These are phyloP conservation scores for Melikaiella ostensackeni DNA, from an alignment of 2,888 invertebrate species.

Conservation along the genomic window DNA sequence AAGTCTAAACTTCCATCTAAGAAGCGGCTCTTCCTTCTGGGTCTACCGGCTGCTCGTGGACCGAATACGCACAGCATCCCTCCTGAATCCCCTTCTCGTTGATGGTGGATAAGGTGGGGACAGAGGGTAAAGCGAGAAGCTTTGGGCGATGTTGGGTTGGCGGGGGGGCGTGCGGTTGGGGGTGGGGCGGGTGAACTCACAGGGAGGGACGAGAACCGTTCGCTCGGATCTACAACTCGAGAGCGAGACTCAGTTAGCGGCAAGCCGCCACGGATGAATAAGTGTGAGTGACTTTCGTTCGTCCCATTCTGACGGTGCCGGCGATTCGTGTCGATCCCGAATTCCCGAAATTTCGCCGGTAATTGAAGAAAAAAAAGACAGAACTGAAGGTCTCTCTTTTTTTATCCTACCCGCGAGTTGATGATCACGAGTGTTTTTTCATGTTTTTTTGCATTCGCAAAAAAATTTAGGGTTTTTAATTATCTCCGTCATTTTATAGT, in stretches of 20 bases:
- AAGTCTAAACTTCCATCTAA: background rate
- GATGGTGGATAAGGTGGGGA: conserved; percentile 50
- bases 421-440: conserved; percentile 2
- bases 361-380: background rate
- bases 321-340: conserved; percentile 40
- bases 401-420: background rate
- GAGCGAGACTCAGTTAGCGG: conserved; percentile 74
- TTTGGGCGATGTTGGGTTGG: conserved; percentile 54
- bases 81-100: conserved; percentile 51
- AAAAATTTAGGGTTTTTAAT: background rate
- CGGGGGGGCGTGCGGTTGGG: conserved; percentile 48
- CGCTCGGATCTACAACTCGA: conserved; percentile 64
- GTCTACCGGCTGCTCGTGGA: conserved; percentile 48
- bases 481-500: background rate
- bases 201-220: conserved; percentile 66
- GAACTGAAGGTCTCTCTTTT: background rate
- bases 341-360: conserved; percentile 4
- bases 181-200: conserved; percentile 54
- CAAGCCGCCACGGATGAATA: conserved; percentile 68
- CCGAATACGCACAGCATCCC: conserved; percentile 52
- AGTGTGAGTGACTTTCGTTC: conserved; percentile 46
- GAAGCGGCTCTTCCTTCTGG: conserved; percentile 45
- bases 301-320: conserved; percentile 11
- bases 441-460: conserved; percentile 1
- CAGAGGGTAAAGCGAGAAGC: conserved; percentile 50